Conservation (phyloP, 37 sponge, comb jelly and placozoan species). For the Oscarella lobularis region DNA sequence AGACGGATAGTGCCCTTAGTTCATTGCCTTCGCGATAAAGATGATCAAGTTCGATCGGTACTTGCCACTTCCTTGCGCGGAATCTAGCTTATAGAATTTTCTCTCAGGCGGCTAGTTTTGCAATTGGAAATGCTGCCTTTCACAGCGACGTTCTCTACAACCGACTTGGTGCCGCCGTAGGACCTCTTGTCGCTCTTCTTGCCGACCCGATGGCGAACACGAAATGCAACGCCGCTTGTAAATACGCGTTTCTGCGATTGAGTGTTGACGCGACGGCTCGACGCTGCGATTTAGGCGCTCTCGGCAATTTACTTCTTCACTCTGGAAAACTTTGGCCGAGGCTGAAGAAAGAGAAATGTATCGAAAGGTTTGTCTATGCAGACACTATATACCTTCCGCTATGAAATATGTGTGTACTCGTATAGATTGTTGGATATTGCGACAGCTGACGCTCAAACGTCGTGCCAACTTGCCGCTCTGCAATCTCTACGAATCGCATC, state of each 20-base stretch:
- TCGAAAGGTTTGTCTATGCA: neutral
- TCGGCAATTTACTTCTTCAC: neutral
- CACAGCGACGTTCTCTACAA: neutral
- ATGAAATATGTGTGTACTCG: too few species aligned
- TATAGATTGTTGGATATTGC: neutral
- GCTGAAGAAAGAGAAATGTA: neutral
- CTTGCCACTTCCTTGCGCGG: neutral
- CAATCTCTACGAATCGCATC: neutral
- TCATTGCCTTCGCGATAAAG: neutral
- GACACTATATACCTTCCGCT: too few species aligned
- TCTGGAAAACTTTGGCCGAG: neutral
- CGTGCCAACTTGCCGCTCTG: neutral
- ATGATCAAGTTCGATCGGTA: neutral
- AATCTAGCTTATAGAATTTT: neutral
- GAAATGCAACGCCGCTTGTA: neutral
- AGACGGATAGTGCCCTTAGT: too few species aligned
- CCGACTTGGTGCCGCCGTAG: neutral
- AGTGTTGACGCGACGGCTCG: too few species aligned
- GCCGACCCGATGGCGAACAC: neutral
- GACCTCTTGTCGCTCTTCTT: neutral
- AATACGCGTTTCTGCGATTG: too few species aligned
- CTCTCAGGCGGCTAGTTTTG: conserved; percentile 11
- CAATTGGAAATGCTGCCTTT: conserved; percentile 6
- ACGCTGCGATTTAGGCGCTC: neutral
- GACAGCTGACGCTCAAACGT: neutral